Evolutionary conservation across 1,140 invertebrate genomes (phyloP), one percentile per base, ranked within the genome.

Genomic region (Drosophila nigromelanica): DNA sequence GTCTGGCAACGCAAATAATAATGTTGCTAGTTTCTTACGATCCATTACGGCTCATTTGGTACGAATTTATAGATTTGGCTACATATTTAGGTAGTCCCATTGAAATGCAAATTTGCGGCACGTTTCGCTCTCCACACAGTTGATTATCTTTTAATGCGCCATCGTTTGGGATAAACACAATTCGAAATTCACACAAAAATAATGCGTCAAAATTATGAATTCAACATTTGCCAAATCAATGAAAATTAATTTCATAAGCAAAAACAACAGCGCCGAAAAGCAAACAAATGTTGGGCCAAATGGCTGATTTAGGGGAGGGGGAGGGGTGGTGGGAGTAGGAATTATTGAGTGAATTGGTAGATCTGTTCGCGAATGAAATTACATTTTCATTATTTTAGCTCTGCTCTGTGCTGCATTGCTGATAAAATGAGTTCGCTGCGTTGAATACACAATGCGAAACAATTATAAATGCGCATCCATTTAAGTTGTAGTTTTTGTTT

Each of bases 161-260:
- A 78, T 51, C 60, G 68, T 73, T 61, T 83, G 67, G 52, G 77
- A 85, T 85, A 86, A 86, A 81, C 67, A 81, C 67, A 87, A 81
- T 78, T 78, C 64, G 50, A 78, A 86, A 86, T 87, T 82, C 82
- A 87, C 82, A 51, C 82, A 86, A 82, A 86, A 87, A 87, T 87
- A 87, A 87, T 87, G 82, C 82, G 82, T 87, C 83, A 89, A 89
- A 87, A 87, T 87, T 87, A 87, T 89, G 68, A 89, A 87, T 87
- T 87, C 82, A 87, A 87, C 83, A 86, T 87, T 87, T 89, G 79
- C 64, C 82, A 89, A 87, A 87, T 87, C 82, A 87, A 87, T 87
- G 82, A 66, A 87, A 87, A 87, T 87, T 87, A 89, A 87, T 87
- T 87, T 89, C 79, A 82, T 70, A 79, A 89, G 62, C 79, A 76